These are phyloP conservation scores for Drosophila sechellia DNA, from an alignment of 1,140 invertebrate genomes.

Conservation along the genomic window DNA sequence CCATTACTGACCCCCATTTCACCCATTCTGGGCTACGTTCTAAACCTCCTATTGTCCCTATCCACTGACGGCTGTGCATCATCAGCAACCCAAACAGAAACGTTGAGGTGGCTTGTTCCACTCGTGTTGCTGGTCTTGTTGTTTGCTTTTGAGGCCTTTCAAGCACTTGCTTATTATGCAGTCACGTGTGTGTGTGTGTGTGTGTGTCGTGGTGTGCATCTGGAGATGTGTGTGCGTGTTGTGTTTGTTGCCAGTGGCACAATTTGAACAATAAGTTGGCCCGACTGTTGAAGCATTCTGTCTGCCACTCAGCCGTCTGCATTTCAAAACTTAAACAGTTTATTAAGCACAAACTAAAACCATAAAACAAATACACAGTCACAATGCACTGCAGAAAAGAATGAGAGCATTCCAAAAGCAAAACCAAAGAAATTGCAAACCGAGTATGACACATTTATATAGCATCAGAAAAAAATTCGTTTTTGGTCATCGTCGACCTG, in stretches of 20 bases:
- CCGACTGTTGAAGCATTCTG: slow-evolving; percentile 30
- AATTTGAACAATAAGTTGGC: slow-evolving; percentile 57
- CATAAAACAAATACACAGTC: slow-evolving; percentile 9
- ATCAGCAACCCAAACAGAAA: slow-evolving; percentile 50
- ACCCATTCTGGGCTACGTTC: background rate
- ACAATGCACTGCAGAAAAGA: background rate
- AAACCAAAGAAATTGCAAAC: too few species aligned
- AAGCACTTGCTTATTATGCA: slow-evolving; percentile 55
- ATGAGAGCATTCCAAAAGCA: too few species aligned
- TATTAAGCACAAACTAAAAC: slow-evolving; percentile 45
- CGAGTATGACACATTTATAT: too few species aligned
- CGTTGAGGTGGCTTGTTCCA: slow-evolving; percentile 48
- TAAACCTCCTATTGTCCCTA: slow-evolving; percentile 14
- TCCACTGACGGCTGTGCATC: slow-evolving; percentile 30
- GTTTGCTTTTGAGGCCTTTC: slow-evolving; percentile 51
- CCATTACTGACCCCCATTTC: background rate
- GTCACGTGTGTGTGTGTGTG: slow-evolving; percentile 25
- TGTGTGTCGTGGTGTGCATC: slow-evolving; percentile 6
- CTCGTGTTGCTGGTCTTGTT: slow-evolving; percentile 45
- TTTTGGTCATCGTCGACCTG: background rate
- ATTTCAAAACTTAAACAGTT: slow-evolving; percentile 63
- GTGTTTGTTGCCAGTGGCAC: slow-evolving; percentile 43
- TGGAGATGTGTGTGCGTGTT: slow-evolving; percentile 10
- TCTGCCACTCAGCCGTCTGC: slow-evolving; percentile 46
- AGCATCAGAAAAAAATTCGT: background rate